These are phyloP conservation scores for Listronotus oregonensis DNA, from an alignment of 1,140 invertebrate genomes.

Conservation along the genomic window DNA sequence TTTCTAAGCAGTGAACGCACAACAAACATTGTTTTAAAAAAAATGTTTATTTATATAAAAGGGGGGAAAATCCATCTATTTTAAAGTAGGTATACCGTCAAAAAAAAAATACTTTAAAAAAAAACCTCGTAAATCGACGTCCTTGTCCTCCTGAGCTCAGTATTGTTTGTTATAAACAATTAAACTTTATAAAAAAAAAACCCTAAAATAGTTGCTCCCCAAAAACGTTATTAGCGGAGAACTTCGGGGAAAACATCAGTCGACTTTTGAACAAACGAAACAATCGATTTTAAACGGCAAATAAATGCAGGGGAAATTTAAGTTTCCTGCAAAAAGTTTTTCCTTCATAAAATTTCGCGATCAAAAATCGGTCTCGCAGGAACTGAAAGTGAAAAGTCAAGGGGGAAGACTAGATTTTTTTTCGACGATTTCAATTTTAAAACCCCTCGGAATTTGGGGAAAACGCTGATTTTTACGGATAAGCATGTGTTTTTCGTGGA, in stretches of 20 bases:
- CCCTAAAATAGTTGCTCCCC: constrained; percentile 4
- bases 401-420: no score
- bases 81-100: no score
- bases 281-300: constrained; percentile 7
- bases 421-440: no score
- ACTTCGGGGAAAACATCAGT: background rate
- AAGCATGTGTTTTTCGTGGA: no score
- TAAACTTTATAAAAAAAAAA: constrained; percentile 14
- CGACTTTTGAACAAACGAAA: background rate
- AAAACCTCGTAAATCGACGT: background rate
- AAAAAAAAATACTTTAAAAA: background rate
- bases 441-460: no score
- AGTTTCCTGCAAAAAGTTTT: constrained; percentile 11
- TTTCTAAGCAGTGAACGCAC: no score
- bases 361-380: constrained; percentile 6
- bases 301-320: constrained; percentile 7
- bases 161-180: constrained; percentile 19
- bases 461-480: no score
- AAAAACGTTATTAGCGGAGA: constrained; percentile 1
- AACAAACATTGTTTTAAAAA: no score
- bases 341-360: constrained; percentile 13
- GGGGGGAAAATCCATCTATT: no score
- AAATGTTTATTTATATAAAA: no score
- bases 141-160: constrained; percentile 9
- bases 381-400: background rate